Conservation (phyloP, 1,140 invertebrate species). For the Holcopasites calliopsidis region DNA sequence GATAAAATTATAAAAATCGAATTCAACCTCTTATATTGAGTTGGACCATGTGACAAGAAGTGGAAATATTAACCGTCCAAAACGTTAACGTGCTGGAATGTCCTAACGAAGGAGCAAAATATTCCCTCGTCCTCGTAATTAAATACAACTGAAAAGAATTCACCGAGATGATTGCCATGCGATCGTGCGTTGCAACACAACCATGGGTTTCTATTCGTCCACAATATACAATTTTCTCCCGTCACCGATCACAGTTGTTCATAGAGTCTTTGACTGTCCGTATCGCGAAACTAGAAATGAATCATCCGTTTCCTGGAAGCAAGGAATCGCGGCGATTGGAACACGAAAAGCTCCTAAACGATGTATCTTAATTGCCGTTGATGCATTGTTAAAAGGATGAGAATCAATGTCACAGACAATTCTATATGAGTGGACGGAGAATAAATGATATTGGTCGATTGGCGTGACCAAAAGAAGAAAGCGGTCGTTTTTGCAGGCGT, state of each 20-base stretch:
- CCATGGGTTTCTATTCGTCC: background rate
- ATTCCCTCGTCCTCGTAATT: background rate
- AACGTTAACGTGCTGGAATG: background rate
- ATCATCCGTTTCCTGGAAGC: slow-evolving; percentile 64
- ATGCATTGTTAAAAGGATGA: background rate
- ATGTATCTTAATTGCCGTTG: background rate
- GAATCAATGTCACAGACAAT: background rate
- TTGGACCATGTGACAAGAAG: background rate
- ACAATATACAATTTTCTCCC: slow-evolving; percentile 26
- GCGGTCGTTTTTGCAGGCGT: slow-evolving; percentile 40
- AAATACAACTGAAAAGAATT: slow-evolving; percentile 18
- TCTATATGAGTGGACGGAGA: background rate
- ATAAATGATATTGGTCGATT: slow-evolving; percentile 8
- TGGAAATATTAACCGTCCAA: background rate
- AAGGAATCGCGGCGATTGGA: slow-evolving; percentile 34
- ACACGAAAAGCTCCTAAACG: slow-evolving; percentile 15
- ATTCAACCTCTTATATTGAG: background rate
- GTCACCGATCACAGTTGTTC: slow-evolving; percentile 38
- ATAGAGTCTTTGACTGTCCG: slow-evolving; percentile 24
- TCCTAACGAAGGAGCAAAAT: background rate
- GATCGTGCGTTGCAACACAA: slow-evolving; percentile 14
- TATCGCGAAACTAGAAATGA: slow-evolving; percentile 54
- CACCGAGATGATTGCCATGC: slow-evolving; percentile 16
- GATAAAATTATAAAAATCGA: background rate
- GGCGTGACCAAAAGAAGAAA: slow-evolving; percentile 26